Conservation (phyloP, 2,888 invertebrate genomes). For the Steinernema carpocapsae region DNA sequence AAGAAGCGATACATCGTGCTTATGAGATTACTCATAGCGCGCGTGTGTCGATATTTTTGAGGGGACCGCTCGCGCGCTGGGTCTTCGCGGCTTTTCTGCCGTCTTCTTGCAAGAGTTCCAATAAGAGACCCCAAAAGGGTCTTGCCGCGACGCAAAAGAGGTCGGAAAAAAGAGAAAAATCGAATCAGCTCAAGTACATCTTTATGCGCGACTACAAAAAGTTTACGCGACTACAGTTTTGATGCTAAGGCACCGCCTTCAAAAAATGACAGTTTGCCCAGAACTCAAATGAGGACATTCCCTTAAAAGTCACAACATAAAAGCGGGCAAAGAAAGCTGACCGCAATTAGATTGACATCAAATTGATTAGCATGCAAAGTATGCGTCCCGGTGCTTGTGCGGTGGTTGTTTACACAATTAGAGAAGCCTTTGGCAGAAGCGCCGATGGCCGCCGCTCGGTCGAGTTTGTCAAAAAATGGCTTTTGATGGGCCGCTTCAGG, state of each 20-base stretch:
- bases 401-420: conserved; percentile 27
- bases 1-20: conserved; percentile 35
- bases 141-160: conserved; percentile 7
- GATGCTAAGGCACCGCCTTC: background rate
- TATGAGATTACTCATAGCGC: conserved; percentile 35
- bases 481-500: conserved; percentile 22
- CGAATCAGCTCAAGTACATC: conserved; percentile 14
- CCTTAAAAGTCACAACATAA: too few species aligned
- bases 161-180: background rate
- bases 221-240: background rate
- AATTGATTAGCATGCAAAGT: conserved; percentile 24
- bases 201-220: background rate
- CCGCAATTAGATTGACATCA: conserved; percentile 5
- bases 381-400: background rate
- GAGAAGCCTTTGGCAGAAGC: conserved; percentile 15
- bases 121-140: background rate
- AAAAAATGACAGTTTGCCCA: too few species aligned
- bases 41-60: conserved; percentile 34
- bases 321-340: too few species aligned
- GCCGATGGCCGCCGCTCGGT: too few species aligned
- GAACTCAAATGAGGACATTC: too few species aligned
- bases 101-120: too few species aligned
- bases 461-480: conserved; percentile 7
- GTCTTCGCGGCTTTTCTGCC: too few species aligned
- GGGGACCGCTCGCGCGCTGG: background rate